Conservation (phyloP, 2,113 vertebrate genomes). For the Ranitomeya variabilis region DNA sequence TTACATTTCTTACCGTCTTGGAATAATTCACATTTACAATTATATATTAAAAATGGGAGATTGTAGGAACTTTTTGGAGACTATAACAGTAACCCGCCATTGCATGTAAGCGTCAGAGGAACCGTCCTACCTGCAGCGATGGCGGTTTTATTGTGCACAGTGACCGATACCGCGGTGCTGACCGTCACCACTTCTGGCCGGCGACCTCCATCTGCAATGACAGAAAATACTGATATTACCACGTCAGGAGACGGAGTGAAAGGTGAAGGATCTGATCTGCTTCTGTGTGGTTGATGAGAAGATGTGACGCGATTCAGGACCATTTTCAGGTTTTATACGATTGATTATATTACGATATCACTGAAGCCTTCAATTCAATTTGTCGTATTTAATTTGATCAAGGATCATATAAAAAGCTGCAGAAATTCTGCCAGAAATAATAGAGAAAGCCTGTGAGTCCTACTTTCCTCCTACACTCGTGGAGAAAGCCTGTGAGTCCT, state of each 20-base stretch:
- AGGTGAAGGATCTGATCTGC: background rate
- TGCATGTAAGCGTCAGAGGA: background rate
- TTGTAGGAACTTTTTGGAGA: too few species aligned
- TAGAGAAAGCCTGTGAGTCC: background rate
- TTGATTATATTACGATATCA: too few species aligned
- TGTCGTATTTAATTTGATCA: too few species aligned
- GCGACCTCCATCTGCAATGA: conserved; percentile 71
- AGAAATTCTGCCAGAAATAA: too few species aligned
- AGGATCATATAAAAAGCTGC: too few species aligned
- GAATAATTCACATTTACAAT: too few species aligned
- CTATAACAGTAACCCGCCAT: too few species aligned
- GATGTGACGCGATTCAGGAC: background rate
- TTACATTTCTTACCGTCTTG: too few species aligned
- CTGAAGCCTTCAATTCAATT: too few species aligned
- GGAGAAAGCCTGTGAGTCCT: conserved; percentile 2
- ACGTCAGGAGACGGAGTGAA: background rate
- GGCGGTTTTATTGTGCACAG: conserved; percentile 84
- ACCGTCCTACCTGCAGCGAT: conserved; percentile 89
- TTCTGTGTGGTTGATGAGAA: background rate
- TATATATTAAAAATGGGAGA: too few species aligned
- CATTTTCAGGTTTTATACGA: too few species aligned
- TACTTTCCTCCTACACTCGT: background rate
- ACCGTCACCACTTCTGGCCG: conserved; percentile 75
- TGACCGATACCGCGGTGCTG: conserved; percentile 83
- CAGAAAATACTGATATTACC: conserved; percentile 44